A percentile compares a stretch with the other conserved stretches of the same genome.
Conservation (phyloP, 2,113 vertebrate species). For the Nerophis lumbriciformis region DNA sequence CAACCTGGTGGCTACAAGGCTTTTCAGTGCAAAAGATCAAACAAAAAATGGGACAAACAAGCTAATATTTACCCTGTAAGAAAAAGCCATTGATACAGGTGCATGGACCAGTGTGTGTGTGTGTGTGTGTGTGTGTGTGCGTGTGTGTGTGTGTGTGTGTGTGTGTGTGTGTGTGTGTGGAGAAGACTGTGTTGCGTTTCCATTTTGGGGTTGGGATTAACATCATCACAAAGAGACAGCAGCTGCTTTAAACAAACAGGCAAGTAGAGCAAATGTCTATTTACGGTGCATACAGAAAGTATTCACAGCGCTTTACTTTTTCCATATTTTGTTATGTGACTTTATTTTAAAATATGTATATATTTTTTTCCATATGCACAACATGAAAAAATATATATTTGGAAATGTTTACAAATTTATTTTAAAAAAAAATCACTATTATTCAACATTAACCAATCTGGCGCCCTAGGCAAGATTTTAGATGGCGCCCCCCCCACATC, state of each 20-base stretch:
- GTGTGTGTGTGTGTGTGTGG: constrained; percentile 2
- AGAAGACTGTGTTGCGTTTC: constrained; percentile 16
- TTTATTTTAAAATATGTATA: too few species aligned
- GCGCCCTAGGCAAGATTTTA: too few species aligned
- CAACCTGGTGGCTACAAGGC: constrained; percentile 3
- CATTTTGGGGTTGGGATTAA: constrained; percentile 34
- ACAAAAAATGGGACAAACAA: constrained; percentile 18
- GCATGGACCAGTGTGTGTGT: not conserved
- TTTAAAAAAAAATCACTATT: too few species aligned
- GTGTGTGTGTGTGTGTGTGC: constrained; percentile 1
- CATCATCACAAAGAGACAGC: constrained; percentile 41
- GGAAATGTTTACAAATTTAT: too few species aligned
- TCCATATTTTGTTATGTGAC: too few species aligned
- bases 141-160: constrained; percentile 2
- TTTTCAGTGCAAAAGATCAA: constrained; percentile 34
- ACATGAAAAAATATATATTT: too few species aligned
- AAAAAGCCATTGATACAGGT: constrained; percentile 39
- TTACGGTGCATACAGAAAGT: too few species aligned
- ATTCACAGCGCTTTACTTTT: too few species aligned
- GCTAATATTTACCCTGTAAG: constrained; percentile 46
- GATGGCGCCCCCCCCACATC: too few species aligned
- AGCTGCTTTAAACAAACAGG: constrained; percentile 46
- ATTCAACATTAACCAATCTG: too few species aligned
- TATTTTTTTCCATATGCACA: too few species aligned
- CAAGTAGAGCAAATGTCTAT: constrained; percentile 17